Conservation (phyloP, 2,888 invertebrate species). For the Aleiodes testaceus region DNA sequence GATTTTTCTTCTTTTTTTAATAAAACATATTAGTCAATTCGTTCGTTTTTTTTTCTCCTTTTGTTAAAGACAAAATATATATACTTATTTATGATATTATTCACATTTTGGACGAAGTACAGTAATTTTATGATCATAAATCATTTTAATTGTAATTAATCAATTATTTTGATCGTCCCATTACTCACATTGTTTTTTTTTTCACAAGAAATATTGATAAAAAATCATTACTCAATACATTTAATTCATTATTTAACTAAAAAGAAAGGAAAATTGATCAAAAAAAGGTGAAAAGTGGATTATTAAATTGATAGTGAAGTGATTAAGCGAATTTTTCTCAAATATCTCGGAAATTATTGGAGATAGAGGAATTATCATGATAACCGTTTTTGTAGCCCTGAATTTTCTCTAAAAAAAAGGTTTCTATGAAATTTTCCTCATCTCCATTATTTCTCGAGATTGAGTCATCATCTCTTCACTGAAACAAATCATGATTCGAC, state of each 20-base stretch:
- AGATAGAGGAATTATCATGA: too few relatives aligned
- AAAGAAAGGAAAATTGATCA: neutral
- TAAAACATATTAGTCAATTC: slow-evolving; percentile 6
- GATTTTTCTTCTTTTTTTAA: neutral
- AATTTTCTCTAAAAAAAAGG: too few relatives aligned
- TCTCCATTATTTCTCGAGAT: too few relatives aligned
- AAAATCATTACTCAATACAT: slow-evolving; percentile 13
- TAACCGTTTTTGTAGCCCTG: too few relatives aligned
- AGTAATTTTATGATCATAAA: slow-evolving; percentile 14
- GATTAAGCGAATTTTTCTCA: neutral
- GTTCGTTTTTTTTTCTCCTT: neutral
- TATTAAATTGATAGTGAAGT: neutral
- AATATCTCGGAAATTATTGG: too few relatives aligned
- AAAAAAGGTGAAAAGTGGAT: slow-evolving; percentile 5
- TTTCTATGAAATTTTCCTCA: too few relatives aligned
- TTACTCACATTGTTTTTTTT: neutral
- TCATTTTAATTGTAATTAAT: neutral
- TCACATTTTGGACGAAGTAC: slow-evolving; percentile 16
- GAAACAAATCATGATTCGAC: neutral
- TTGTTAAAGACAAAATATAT: neutral
- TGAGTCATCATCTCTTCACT: too few relatives aligned
- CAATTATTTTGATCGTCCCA: slow-evolving; percentile 3
- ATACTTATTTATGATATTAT: slow-evolving; percentile 9
- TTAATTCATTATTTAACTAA: slow-evolving; percentile 2
- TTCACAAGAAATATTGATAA: slow-evolving; percentile 14